Evolutionary conservation across 53 echinoderm and acorn worm species (phyloP).

Genomic region (Luidia sarsii): DNA sequence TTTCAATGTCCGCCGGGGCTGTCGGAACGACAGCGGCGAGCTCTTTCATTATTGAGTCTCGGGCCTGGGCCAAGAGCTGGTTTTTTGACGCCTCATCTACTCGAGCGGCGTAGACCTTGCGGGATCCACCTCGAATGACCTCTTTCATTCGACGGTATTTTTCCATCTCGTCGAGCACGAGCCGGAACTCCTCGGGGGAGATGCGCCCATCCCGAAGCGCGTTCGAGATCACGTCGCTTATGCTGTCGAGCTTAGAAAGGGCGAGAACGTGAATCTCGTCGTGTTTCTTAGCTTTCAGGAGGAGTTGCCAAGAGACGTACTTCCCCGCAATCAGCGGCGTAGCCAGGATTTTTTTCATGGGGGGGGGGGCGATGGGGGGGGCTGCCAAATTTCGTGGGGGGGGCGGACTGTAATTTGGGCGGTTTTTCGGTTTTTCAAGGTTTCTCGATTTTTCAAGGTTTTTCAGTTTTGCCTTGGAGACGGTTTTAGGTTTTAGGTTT

Average conservation of each 20-base stretch:
- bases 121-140: neutral
- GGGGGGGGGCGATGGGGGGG: no score
- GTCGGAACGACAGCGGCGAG: neutral
- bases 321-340: constrained; percentile 19
- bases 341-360: no score
- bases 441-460: no score
- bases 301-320: constrained; percentile 14
- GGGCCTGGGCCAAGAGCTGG: constrained; percentile 41
- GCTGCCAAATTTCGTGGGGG: no score
- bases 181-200: constrained; percentile 35
- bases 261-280: constrained; percentile 27
- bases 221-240: constrained; percentile 11
- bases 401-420: no score
- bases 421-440: no score
- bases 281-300: constrained; percentile 15
- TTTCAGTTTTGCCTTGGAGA: no score
- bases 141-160: constrained; percentile 16
- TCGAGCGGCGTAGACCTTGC: no score
- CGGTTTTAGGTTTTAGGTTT: no score
- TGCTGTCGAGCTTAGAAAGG: constrained; percentile 34
- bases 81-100: constrained; percentile 6
- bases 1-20: no score
- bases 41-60: constrained; percentile 31
- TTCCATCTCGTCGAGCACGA: constrained; percentile 26
- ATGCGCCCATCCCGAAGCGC: constrained; percentile 19